phyloP scores from a whole-genome alignment of 2,113 vertebrate genomes.

The Charina bottae region DNA sequence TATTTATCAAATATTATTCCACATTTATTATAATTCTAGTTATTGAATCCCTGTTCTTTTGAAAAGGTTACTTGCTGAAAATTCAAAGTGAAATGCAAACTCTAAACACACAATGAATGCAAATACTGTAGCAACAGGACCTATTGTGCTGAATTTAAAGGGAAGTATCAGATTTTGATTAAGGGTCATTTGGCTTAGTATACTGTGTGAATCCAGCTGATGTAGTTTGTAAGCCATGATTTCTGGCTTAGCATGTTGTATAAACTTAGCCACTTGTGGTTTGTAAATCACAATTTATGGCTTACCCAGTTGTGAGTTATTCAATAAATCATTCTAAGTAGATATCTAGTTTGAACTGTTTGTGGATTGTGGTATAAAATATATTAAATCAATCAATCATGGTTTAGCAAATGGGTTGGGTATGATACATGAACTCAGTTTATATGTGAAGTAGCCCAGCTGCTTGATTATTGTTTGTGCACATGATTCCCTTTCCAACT shows the following conservation, averaged over 20 bases:
- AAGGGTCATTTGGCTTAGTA: background rate
- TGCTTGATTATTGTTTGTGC: background rate
- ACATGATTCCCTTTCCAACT: background rate
- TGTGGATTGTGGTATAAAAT: background rate
- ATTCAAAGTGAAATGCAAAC: conserved; percentile 15
- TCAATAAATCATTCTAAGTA: background rate
- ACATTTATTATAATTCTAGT: conserved; percentile 37
- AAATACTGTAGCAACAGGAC: background rate
- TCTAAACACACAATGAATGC: background rate
- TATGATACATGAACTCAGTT: background rate
- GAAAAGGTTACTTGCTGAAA: conserved; percentile 6
- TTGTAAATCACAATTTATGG: background rate
- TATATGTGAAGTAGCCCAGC: background rate
- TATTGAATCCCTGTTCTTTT: conserved; percentile 37
- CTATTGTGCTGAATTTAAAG: background rate
- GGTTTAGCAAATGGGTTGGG: background rate
- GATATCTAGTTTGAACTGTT: background rate
- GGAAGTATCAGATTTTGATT: background rate
- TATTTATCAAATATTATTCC: conserved; percentile 48
- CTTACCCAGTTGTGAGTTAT: background rate
- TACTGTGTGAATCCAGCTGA: background rate
- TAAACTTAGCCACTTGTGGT: background rate
- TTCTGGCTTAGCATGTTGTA: background rate
- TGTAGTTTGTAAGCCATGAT: background rate
- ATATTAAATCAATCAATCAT: background rate